phyloP scores from a whole-genome alignment of 2,888 invertebrate genomes.

The Hoplodrina blanda region DNA sequence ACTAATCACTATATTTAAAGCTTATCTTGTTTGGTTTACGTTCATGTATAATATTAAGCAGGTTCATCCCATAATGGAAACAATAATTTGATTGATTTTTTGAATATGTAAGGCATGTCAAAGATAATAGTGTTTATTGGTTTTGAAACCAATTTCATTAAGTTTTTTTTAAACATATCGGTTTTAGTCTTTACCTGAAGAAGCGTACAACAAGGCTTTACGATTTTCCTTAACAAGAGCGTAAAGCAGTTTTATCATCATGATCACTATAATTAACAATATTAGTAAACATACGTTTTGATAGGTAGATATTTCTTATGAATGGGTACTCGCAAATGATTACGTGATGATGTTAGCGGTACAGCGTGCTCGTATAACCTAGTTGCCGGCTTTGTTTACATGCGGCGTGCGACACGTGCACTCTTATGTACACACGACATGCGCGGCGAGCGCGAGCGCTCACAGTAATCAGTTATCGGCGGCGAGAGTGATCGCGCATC shows the following conservation, averaged over 20 bases:
- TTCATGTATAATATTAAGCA: not conserved
- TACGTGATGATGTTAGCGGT: constrained; percentile 56
- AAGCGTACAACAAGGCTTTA: not conserved
- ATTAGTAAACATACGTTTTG: constrained; percentile 11
- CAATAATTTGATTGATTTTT: not conserved
- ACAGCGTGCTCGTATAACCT: constrained; percentile 62
- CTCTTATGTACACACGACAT: constrained; percentile 65
- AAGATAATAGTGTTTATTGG: too few relatives aligned
- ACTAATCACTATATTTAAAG: not conserved
- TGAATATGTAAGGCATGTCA: not conserved
- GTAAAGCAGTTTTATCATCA: not conserved
- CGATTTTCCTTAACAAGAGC: not conserved
- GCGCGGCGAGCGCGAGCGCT: constrained; percentile 66
- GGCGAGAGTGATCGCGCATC: constrained; percentile 80
- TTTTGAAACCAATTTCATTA: not conserved
- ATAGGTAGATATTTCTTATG: constrained; percentile 16
- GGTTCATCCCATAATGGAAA: not conserved
- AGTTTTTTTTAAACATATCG: not conserved
- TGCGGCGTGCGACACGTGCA: constrained; percentile 78
- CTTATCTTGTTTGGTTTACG: not conserved
- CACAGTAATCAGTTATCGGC: constrained; percentile 76
- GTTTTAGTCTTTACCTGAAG: not conserved
- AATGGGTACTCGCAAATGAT: constrained; percentile 48
- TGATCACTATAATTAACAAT: not conserved
- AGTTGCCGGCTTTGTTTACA: constrained; percentile 78